Evolutionary conservation across 2,113 vertebrate genomes (phyloP).

Genomic region (Brachionichthys hirsutus): DNA sequence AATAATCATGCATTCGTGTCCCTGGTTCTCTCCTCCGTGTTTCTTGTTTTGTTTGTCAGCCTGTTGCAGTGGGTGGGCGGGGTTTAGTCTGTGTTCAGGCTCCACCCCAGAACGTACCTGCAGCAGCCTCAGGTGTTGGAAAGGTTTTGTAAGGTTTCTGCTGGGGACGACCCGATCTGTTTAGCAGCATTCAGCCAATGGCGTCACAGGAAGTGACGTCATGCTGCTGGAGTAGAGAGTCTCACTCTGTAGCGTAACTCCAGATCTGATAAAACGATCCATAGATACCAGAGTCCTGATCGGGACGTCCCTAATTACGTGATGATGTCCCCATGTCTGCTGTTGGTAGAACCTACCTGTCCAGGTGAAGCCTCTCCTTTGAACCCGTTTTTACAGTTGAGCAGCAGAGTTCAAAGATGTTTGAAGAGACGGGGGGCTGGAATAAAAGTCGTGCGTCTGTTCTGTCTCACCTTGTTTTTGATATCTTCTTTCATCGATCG

Average conservation of each 20-base stretch:
- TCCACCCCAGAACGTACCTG: slow-evolving; percentile 4
- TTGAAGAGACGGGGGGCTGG: background rate
- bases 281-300: no score
- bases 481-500: background rate
- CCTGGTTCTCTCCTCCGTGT: background rate
- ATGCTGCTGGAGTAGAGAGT: no score
- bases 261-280: no score
- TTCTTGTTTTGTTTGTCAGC: slow-evolving; percentile 7
- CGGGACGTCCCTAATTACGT: no score
- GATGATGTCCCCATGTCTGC: background rate
- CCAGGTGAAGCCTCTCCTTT: background rate
- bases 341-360: background rate
- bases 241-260: no score
- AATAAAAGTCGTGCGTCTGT: background rate
- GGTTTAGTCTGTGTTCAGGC: background rate
- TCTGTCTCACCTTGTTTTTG: background rate
- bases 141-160: background rate
- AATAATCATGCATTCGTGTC: no score
- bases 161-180: no score
- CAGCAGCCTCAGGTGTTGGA: background rate
- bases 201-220: no score
- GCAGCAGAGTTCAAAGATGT: no score
- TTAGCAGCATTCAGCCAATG: no score
- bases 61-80: slow-evolving; percentile 4
- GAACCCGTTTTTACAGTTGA: no score